Conservation (phyloP, 2,888 invertebrate species). For the Bombyx huttoni region DNA sequence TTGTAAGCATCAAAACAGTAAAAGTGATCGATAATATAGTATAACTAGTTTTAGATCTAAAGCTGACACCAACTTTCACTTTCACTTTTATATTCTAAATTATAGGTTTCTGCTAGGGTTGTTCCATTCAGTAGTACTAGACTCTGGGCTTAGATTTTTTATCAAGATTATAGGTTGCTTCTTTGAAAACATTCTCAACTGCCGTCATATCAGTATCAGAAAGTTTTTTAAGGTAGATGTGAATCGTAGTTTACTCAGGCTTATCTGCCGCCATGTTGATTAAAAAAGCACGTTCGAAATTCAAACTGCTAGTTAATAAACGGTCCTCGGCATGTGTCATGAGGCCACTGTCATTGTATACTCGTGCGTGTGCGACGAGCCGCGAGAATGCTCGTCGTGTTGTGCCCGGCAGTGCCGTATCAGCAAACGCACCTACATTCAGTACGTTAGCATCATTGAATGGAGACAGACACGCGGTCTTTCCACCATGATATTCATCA, state of each 20-base stretch:
- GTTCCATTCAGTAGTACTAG: too few relatives aligned
- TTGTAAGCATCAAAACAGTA: not conserved
- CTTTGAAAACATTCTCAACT: too few relatives aligned
- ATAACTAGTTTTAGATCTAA: not conserved
- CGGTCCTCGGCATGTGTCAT: constrained; percentile 44
- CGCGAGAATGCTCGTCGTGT: not conserved
- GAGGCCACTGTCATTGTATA: constrained; percentile 22
- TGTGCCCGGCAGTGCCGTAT: constrained; percentile 4
- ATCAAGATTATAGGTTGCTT: too few relatives aligned
- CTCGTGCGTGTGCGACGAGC: constrained; percentile 49
- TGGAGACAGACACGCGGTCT: constrained; percentile 53
- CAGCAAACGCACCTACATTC: constrained; percentile 21
- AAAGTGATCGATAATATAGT: not conserved
- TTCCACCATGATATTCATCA: constrained; percentile 21
- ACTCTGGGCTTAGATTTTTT: too few relatives aligned
- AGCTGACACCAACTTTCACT: not conserved
- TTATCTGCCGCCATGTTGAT: constrained; percentile 46
- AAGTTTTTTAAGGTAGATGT: not conserved
- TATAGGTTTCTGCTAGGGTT: not conserved
- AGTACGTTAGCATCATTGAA: constrained; percentile 57
- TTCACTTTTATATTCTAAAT: not conserved
- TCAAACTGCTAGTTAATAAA: constrained; percentile 66
- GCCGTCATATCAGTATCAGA: too few relatives aligned
- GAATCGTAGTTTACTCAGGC: constrained; percentile 4
- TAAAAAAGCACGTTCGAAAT: constrained; percentile 59